Evolutionary conservation across 2,113 vertebrate species (phyloP), one percentile per base, ranked within the genome.

Genomic region (Colius striatus): DNA sequence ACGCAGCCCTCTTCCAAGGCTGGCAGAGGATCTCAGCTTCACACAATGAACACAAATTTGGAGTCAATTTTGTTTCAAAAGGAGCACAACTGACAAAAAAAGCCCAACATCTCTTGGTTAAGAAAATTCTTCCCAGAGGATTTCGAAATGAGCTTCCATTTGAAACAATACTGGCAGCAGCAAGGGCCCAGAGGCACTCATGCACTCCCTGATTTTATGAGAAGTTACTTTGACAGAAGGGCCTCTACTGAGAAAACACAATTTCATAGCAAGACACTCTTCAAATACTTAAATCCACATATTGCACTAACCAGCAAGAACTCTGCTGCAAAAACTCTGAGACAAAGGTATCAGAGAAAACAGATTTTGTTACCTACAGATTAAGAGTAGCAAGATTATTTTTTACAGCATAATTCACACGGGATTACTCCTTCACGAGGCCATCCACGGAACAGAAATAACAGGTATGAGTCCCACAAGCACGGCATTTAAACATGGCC

Each of bases 21-120:
- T 1, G 18, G 3, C 60, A 41, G 41, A 60, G 50, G 57, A 80
- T 3, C 36, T 58, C 72, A 22, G 22, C 80, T 54, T 18, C 25
- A 1, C 1, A 29, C n/a, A 1, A 12, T 1, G 20, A 86, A 22
- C 41, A 36, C 8, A 54, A 30, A 51, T 5, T 34, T 14, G 11
- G 8, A 67, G 6, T 50, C 19, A 32, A 8, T 58, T 77, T 74
- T 74, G 27, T 32, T 93, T 75, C 0, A 0, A 75, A 86, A 72
- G 66, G 11, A 78, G 38, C 15, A 36, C 87, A 87, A 9, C 30
- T 2, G 3, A 38, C 11, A 45, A 13, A 36, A 36, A 50, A 72
- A 90, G 9, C 32, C 16, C 58, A 38, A 3, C 9, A 11, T 5
- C 38, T 55, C 70, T 9, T 51, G 61, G 7, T 6, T 18, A 34